Evolutionary conservation across 2,888 invertebrate species (phyloP).

Genomic region (Dynastes hyllus): DNA sequence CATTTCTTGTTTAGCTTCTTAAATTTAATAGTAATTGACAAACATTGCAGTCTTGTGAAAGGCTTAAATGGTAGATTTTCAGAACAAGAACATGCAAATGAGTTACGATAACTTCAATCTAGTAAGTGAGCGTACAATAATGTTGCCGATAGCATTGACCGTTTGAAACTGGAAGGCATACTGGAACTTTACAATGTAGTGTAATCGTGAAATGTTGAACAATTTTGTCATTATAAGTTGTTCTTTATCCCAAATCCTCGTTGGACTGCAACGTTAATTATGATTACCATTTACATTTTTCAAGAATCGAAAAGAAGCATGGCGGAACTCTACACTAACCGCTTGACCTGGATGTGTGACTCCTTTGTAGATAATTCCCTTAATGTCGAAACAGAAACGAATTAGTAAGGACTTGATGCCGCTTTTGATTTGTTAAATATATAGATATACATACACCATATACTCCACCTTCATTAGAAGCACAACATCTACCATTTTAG

Average conservation of each 20-base stretch:
- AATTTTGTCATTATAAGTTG: too few species aligned
- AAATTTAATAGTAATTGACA: conserved; percentile 79
- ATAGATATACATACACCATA: neutral
- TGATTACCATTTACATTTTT: too few species aligned
- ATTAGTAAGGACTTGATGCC: too few species aligned
- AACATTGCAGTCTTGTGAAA: conserved; percentile 81
- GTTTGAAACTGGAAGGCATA: conserved; percentile 94
- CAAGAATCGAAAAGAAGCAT: too few species aligned
- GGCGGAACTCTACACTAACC: too few species aligned
- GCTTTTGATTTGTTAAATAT: too few species aligned
- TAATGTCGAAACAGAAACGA: too few species aligned
- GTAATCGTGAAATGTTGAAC: too few species aligned
- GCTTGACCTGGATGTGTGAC: too few species aligned
- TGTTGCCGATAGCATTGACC: conserved; percentile 96
- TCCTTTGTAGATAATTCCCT: too few species aligned
- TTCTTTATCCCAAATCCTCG: too few species aligned
- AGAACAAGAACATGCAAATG: conserved; percentile 86
- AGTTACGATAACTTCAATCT: conserved; percentile 91
- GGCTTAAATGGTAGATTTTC: conserved; percentile 84
- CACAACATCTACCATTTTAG: neutral
- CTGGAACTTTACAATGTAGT: conserved; percentile 92
- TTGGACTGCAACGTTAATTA: too few species aligned
- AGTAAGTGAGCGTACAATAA: conserved; percentile 94
- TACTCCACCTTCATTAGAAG: neutral
- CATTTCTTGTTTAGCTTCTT: conserved; percentile 85